phyloP scores from a whole-genome alignment of 2,113 vertebrate genomes.

The Lampris incognitus region DNA sequence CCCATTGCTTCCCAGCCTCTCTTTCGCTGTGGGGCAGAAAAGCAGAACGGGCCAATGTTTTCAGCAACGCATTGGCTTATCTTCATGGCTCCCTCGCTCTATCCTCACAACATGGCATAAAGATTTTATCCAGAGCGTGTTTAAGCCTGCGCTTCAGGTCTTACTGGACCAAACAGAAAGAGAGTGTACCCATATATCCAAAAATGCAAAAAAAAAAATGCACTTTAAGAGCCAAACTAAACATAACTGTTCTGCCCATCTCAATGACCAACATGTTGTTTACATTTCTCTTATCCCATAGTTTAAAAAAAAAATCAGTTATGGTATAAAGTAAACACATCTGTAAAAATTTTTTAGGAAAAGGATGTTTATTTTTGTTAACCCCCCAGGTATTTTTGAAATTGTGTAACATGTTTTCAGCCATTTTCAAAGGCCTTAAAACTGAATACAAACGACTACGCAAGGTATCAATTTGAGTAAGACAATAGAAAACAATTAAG shows the following conservation, averaged over 20 bases:
- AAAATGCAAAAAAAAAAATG: neutral
- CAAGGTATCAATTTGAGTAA: too few relatives aligned
- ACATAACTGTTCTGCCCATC: neutral
- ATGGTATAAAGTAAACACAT: neutral
- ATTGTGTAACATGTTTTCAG: too few relatives aligned
- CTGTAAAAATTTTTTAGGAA: too few relatives aligned
- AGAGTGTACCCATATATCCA: slow-evolving; percentile 21
- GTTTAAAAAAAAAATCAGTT: too few relatives aligned
- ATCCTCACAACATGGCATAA: slow-evolving; percentile 32
- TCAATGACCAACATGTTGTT: slow-evolving; percentile 9
- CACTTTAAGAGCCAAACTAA: slow-evolving; percentile 8
- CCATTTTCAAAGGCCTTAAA: too few relatives aligned
- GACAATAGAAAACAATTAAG: too few relatives aligned
- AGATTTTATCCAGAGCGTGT: slow-evolving; percentile 69
- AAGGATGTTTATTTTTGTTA: too few relatives aligned
- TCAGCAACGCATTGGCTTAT: slow-evolving; percentile 60
- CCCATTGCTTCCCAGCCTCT: slow-evolving; percentile 37
- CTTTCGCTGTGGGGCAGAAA: slow-evolving; percentile 24
- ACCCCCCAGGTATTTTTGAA: too few relatives aligned
- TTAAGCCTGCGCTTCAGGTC: slow-evolving; percentile 57
- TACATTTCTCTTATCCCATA: slow-evolving; percentile 22
- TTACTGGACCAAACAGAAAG: slow-evolving; percentile 4
- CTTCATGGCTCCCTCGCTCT: slow-evolving; percentile 44
- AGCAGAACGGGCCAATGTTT: slow-evolving; percentile 48
- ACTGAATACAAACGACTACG: too few relatives aligned